Evolutionary conservation across 2,113 vertebrate genomes (phyloP), one percentile per base, ranked within the genome.

Genomic region (Scortum barcoo): DNA sequence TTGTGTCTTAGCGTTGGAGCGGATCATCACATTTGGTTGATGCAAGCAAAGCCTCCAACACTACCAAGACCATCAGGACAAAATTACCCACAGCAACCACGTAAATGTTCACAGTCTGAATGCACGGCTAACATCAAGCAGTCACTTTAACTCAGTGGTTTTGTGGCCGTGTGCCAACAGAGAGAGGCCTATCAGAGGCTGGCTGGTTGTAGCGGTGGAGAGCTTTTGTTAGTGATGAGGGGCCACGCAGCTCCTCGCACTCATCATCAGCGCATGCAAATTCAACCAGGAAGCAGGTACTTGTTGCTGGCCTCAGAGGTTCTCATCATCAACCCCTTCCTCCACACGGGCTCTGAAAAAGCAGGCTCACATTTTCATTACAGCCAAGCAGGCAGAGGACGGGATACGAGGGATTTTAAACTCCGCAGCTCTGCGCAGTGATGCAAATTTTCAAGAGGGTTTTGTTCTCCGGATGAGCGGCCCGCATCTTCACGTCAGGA

Each of bases 191-290:
- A 65, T 72, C 56, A 68, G 46, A 26, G 50, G 19, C 63, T 3
- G 20, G n/a, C 62, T 36, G 53, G 19, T 19, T 56, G 67, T 14
- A 60, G 11, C 28, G 0, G n/a, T 69, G 62, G 61, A 85, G 66
- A 68, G 73, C 38, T 53, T 57, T 40, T 17, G 38, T 67, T 56
- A 40, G 76, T 30, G 42, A 76, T 42, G 77, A 80, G 42, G 51
- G 48, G 63, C 44, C 67, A 0, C 2, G 79, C 63, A 38, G 69
- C 74, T 80, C 82, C 33, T 50, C 7, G 0, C 53, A 57, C 75
- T 82, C 65, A 54, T 78, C 74, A 76, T 81, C 69, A 78, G 33
- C 28, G 38, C 73, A 89, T 87, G 83, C 75, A 90, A 91, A 92
- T 89, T 76, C 63, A 69, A 68, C 72, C 87, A 74, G 85, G 87